These are phyloP conservation scores for Lomographa bimaculata DNA, from an alignment of 2,888 invertebrate species.

Conservation along the genomic window DNA sequence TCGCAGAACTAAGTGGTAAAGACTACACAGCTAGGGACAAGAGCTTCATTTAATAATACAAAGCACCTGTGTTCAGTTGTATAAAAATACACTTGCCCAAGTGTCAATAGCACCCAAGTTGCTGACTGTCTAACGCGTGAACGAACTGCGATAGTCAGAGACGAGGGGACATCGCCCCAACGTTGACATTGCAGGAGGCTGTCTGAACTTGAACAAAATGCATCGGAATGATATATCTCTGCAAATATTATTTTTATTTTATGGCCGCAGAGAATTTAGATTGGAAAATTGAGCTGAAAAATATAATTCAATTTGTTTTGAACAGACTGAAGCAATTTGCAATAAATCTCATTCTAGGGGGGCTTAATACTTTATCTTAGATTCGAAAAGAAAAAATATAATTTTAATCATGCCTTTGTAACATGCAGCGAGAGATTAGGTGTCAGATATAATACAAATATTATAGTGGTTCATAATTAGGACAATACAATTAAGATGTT, in stretches of 20 bases:
- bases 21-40: too few relatives aligned
- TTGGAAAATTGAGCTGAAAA: slow-evolving; percentile 2
- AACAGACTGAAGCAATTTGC: too few relatives aligned
- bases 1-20: too few relatives aligned
- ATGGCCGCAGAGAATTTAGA: slow-evolving; percentile 7
- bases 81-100: slow-evolving; percentile 7
- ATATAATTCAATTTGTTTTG: not conserved
- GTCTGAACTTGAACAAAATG: slow-evolving; percentile 20
- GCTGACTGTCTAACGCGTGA: slow-evolving; percentile 35
- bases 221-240: slow-evolving; percentile 8
- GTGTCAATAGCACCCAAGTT: slow-evolving; percentile 31
- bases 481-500: too few relatives aligned
- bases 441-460: too few relatives aligned
- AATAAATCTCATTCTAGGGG: too few relatives aligned
- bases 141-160: slow-evolving; percentile 34
- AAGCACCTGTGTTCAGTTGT: slow-evolving; percentile 4
- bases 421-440: too few relatives aligned
- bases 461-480: too few relatives aligned
- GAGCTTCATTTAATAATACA: not conserved
- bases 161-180: slow-evolving; percentile 31
- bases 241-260: slow-evolving; percentile 3
- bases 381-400: too few relatives aligned
- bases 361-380: too few relatives aligned
- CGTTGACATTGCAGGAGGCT: slow-evolving; percentile 25
- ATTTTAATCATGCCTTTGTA: too few relatives aligned